phyloP scores from a whole-genome alignment of 2,888 invertebrate species.

The Cheilosia scutellata region DNA sequence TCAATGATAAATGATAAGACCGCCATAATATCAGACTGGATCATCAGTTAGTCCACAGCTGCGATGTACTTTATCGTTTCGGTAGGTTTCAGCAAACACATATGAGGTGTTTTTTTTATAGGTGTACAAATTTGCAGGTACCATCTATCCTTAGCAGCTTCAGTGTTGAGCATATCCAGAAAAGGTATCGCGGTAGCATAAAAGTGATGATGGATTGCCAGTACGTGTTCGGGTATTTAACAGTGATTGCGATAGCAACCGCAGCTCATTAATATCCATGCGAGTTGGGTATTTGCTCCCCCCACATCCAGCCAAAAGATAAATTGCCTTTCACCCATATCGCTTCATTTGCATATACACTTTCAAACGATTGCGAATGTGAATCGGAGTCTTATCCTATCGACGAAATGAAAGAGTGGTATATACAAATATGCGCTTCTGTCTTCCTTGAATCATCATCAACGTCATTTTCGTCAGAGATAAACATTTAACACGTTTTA shows the following conservation, averaged over 20 bases:
- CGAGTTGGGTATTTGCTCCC: conserved; percentile 58
- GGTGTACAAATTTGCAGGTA: background rate
- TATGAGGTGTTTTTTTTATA: conserved; percentile 42
- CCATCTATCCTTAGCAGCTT: conserved; percentile 41
- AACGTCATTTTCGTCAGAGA: conserved; percentile 77
- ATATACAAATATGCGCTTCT: conserved; percentile 33
- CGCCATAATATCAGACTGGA: conserved; percentile 68
- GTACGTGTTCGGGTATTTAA: conserved; percentile 74
- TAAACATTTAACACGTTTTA: conserved; percentile 83
- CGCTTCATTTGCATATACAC: conserved; percentile 69
- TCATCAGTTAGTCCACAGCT: conserved; percentile 66
- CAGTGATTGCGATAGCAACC: conserved; percentile 73
- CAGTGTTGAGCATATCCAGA: conserved; percentile 41
- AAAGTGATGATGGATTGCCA: conserved; percentile 73
- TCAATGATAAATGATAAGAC: conserved; percentile 73
- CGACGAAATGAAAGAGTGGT: background rate
- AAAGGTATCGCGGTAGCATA: conserved; percentile 62
- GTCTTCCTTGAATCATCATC: conserved; percentile 48
- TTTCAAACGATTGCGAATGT: conserved; percentile 55
- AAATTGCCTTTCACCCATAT: conserved; percentile 74
- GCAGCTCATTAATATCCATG: conserved; percentile 74
- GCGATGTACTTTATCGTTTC: conserved; percentile 44
- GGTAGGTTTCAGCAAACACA: conserved; percentile 60
- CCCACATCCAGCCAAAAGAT: conserved; percentile 60
- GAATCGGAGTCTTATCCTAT: conserved; percentile 43